Percentiles rank a stretch among this genome's conserved stretches.
These are phyloP conservation scores for Dolomedes plantarius DNA, from an alignment of 2,888 invertebrate genomes.

Conservation along the genomic window DNA sequence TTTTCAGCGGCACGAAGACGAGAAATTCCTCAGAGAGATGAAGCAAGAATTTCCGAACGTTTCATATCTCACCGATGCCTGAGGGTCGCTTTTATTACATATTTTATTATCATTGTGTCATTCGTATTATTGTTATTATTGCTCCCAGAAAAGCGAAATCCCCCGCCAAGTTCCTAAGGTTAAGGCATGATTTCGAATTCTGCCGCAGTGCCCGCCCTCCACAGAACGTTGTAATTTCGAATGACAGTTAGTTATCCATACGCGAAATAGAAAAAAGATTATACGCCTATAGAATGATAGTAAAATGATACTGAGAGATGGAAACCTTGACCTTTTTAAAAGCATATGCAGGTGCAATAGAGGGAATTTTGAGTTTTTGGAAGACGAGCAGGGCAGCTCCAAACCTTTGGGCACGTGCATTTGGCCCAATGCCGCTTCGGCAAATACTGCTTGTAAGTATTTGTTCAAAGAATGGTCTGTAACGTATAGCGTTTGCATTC, in stretches of 20 bases:
- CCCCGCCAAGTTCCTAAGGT: background rate
- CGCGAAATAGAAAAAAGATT: background rate
- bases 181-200: background rate
- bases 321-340: too few species aligned
- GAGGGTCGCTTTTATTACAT: background rate
- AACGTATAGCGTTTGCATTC: too few species aligned
- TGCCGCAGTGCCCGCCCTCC: background rate
- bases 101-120: background rate
- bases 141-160: background rate
- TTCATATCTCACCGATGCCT: background rate
- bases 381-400: too few species aligned
- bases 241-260: background rate
- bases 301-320: background rate
- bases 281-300: background rate
- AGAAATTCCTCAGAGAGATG: too few species aligned
- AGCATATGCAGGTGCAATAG: too few species aligned
- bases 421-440: too few species aligned
- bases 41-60: background rate
- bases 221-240: background rate
- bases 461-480: too few species aligned
- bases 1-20: too few species aligned
- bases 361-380: too few species aligned
- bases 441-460: too few species aligned
- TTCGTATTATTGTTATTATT: background rate
- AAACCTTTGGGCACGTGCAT: too few species aligned